Conservation (phyloP, 2,113 vertebrate genomes). For the Eptesicus fuscus region DNA sequence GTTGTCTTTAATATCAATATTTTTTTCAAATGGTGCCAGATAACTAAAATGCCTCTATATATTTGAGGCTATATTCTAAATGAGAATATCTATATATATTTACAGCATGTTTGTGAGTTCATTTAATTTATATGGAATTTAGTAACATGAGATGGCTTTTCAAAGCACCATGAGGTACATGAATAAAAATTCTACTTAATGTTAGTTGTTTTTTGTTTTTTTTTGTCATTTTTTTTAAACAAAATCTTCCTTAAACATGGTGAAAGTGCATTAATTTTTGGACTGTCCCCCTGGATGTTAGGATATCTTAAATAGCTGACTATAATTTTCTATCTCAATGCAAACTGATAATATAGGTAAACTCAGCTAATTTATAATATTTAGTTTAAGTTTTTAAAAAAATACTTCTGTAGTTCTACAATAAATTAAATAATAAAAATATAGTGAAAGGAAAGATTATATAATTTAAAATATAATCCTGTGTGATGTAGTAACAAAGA, state of each 20-base stretch:
- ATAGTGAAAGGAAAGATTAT: neutral
- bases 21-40: neutral
- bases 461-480: constrained; percentile 24
- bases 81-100: neutral
- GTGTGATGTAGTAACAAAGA: neutral
- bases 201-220: neutral
- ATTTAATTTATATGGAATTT: neutral
- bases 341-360: neutral
- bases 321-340: neutral
- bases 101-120: neutral
- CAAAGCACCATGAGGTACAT: neutral
- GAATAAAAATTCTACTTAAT: neutral
- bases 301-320: neutral
- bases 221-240: neutral
- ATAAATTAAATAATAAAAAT: neutral
- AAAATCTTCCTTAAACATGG: neutral
- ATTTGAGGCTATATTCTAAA: neutral
- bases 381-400: neutral
- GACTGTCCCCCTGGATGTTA: neutral
- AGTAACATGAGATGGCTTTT: neutral
- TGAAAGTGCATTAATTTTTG: neutral
- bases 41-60: neutral
- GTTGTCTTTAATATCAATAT: neutral
- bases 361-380: neutral
- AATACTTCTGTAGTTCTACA: neutral